Evolutionary conservation across 2,797 vertebrate species (phyloP).

Genomic region (Xenentodon cancila): DNA sequence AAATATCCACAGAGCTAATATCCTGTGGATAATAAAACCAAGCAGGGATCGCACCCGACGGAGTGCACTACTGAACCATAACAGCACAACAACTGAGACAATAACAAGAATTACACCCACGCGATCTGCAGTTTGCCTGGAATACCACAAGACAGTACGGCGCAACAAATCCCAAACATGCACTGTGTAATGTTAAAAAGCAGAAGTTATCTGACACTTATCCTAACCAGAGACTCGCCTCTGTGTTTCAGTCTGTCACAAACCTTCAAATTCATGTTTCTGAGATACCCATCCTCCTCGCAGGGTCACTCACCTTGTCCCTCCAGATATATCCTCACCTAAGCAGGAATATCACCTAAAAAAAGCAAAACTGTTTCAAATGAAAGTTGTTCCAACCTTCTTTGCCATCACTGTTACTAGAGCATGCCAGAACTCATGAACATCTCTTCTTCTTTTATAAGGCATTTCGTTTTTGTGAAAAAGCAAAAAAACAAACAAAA

Average conservation of each 20-base stretch:
- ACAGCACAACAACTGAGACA: constrained; percentile 12
- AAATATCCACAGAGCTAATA: constrained; percentile 17
- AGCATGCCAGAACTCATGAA: constrained; percentile 53
- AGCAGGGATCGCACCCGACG: background rate
- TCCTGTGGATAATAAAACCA: constrained; percentile 13
- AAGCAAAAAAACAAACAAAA: no score
- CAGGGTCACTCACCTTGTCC: constrained; percentile 60
- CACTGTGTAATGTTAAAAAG: constrained; percentile 29
- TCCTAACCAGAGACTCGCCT: constrained; percentile 37
- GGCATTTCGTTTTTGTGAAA: no score
- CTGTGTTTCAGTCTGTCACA: constrained; percentile 42
- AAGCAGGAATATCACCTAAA: constrained; percentile 43
- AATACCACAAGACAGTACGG: constrained; percentile 7
- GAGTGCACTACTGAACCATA: constrained; percentile 14
- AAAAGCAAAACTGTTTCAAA: constrained; percentile 29
- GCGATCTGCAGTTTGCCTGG: constrained; percentile 9
- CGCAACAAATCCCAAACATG: constrained; percentile 13
- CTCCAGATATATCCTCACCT: constrained; percentile 37
- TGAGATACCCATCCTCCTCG: constrained; percentile 44
- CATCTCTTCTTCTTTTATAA: background rate
- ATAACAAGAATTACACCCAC: constrained; percentile 17
- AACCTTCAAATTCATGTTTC: constrained; percentile 52
- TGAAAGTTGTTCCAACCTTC: constrained; percentile 11
- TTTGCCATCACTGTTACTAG: constrained; percentile 32
- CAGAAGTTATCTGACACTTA: constrained; percentile 29